Conservation (phyloP, 2,113 vertebrate species). For the Anolis sagrei region DNA sequence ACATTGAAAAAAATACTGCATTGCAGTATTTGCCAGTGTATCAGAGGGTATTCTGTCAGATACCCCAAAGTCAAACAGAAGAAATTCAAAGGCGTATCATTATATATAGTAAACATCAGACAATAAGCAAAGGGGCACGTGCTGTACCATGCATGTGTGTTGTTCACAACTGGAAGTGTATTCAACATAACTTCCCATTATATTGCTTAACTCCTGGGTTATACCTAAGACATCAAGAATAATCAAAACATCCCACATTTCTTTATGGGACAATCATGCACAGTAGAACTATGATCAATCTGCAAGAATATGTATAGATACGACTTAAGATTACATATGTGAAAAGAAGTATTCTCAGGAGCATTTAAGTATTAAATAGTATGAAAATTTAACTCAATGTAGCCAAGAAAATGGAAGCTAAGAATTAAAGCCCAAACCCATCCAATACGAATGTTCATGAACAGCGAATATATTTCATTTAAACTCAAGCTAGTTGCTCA, state of each 20-base stretch:
- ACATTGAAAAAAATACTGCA: slow-evolving; percentile 83
- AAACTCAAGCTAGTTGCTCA: slow-evolving; percentile 60
- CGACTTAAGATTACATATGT: slow-evolving; percentile 41
- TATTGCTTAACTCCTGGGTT: slow-evolving; percentile 29
- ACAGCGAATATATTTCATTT: slow-evolving; percentile 61
- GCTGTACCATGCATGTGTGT: slow-evolving; percentile 51
- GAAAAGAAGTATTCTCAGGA: slow-evolving; percentile 47
- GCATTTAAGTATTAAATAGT: slow-evolving; percentile 52
- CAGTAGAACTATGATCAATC: slow-evolving; percentile 12
- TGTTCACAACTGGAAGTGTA: slow-evolving; percentile 2
- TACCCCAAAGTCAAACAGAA: slow-evolving; percentile 72
- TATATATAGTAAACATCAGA: slow-evolving; percentile 67
- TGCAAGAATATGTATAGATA: slow-evolving; percentile 48
- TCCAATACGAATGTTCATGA: background rate
- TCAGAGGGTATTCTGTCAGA: slow-evolving; percentile 65
- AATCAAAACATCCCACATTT: slow-evolving; percentile 11
- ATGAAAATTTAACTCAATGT: background rate
- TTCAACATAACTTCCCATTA: slow-evolving; percentile 55
- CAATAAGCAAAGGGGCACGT: slow-evolving; percentile 60
- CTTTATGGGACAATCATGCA: fast-evolving
- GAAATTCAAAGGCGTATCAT: slow-evolving; percentile 67
- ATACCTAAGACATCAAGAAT: slow-evolving; percentile 50
- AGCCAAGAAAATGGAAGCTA: slow-evolving; percentile 41
- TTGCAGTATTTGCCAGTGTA: slow-evolving; percentile 79
- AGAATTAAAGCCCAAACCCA: background rate